Conservation (phyloP, 2,113 vertebrate genomes). For the Microcebus jonahi region DNA sequence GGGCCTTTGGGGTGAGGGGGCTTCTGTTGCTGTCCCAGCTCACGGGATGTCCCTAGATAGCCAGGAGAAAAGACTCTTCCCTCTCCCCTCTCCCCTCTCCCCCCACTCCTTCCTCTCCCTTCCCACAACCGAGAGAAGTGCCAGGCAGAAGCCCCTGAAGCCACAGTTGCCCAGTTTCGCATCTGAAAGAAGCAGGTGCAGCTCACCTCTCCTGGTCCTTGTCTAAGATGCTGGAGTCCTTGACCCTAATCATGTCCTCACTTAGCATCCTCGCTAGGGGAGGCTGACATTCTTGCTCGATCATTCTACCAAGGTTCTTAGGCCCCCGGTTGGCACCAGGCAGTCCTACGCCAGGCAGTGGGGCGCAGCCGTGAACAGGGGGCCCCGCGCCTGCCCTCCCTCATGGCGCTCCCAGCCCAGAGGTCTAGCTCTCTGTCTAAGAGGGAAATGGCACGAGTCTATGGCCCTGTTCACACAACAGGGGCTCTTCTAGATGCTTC, state of each 20-base stretch:
- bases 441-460: neutral
- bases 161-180: neutral
- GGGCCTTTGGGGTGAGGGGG: neutral
- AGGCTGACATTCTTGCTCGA: neutral
- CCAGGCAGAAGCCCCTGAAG: neutral
- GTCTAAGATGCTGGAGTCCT: neutral
- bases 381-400: neutral
- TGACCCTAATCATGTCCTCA: neutral
- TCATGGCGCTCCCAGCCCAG: fast-evolving
- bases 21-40: neutral
- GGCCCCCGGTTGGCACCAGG: neutral
- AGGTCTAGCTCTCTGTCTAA: neutral
- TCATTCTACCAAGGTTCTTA: fast-evolving
- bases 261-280: neutral
- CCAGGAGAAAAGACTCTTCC: neutral
- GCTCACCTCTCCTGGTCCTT: neutral
- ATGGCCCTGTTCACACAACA: neutral
- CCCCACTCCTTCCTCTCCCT: too few relatives aligned
- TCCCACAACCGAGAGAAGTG: neutral
- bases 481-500: neutral
- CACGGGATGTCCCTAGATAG: neutral
- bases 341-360: neutral
- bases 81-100: fast-evolving
- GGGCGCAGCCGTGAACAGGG: neutral
- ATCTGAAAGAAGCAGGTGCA: neutral